Evolutionary conservation across 2,888 invertebrate genomes (phyloP).

Genomic region (Epirrhoe alternata): DNA sequence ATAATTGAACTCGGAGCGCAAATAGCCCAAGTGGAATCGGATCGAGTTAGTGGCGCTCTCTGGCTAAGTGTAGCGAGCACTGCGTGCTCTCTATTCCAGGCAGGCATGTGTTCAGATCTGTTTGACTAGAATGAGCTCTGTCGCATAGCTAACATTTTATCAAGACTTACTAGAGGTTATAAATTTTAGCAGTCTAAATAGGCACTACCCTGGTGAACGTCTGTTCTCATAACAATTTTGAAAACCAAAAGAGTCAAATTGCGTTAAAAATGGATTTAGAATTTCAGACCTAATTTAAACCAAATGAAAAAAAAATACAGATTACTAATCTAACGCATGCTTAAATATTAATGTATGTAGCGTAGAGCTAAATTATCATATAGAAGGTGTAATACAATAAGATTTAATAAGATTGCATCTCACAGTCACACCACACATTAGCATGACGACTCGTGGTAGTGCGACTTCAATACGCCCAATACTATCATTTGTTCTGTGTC

Average conservation of each 20-base stretch:
- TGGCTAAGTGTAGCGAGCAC: slow-evolving; percentile 67
- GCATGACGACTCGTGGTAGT: neutral
- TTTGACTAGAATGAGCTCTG: neutral
- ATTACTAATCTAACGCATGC: too few relatives aligned
- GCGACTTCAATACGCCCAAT: slow-evolving; percentile 4
- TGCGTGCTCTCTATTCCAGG: slow-evolving; percentile 43
- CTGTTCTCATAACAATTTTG: neutral
- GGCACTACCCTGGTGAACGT: neutral
- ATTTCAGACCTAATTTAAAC: too few relatives aligned
- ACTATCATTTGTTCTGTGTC: slow-evolving; percentile 4
- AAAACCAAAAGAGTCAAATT: too few relatives aligned
- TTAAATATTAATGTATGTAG: too few relatives aligned
- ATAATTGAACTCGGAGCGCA: slow-evolving; percentile 81
- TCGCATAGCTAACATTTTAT: neutral
- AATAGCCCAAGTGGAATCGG: slow-evolving; percentile 81
- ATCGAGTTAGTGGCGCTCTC: slow-evolving; percentile 78
- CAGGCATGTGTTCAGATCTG: slow-evolving; percentile 3
- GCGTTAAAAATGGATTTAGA: too few relatives aligned
- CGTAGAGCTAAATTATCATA: too few relatives aligned
- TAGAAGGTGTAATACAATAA: too few relatives aligned
- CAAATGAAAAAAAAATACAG: too few relatives aligned
- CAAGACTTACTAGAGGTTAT: too few relatives aligned
- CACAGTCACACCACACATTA: neutral
- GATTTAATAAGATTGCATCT: too few relatives aligned
- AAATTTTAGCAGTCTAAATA: too few relatives aligned